Base-by-base conservation (phyloP, 2,113 vertebrate genomes). In the Cephalopholis sonnerati region DNA sequence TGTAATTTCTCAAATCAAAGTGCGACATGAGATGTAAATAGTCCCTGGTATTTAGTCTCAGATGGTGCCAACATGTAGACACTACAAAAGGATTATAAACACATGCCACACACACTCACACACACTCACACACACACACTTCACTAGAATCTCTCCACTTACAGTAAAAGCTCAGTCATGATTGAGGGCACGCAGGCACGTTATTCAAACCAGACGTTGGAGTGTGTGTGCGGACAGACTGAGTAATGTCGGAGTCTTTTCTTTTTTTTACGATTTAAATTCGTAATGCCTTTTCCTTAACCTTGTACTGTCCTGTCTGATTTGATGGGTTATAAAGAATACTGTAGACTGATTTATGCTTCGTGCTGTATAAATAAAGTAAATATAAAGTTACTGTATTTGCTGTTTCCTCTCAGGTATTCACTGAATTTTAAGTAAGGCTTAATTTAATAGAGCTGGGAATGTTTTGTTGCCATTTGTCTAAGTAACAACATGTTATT, bases 111-210 rank as follows among this genome's bases (percentile, higher is more conserved):
- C 68, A 39, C 61, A 55, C 16, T 17, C 17, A 8, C 50, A 18
- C n/a, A 44, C 53, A 20, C 70, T 41, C 9, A 44, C 20, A 36
- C 11, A 59, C 25, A 9, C 18, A 18, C n/a, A 46, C 63, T 25
- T 18, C 24, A 36, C 29, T 18, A 62, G 27, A 48, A 65, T 29
- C 57, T 59, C 64, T 32, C n/a, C 36, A 53, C 64, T 86, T 71
- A 86, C 81, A 82, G 63, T 78, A 58, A 61, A 1, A 61, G 48
- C 55, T 78, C 50, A 6, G 36, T 79, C 69, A 59, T 51, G 48
- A 84, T 25, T 54, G 3, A 54, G 4, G 25, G 16, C 39, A 54
- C 22, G 2, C 7, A 2, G 9, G 32, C 13, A 22, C 11, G 7
- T 58, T 50, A 81, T 69, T 53, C 16, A 72, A 82, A 80, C 58